Evolutionary conservation across 2,797 vertebrate genomes (phyloP).

Genomic region (Allobates femoralis): DNA sequence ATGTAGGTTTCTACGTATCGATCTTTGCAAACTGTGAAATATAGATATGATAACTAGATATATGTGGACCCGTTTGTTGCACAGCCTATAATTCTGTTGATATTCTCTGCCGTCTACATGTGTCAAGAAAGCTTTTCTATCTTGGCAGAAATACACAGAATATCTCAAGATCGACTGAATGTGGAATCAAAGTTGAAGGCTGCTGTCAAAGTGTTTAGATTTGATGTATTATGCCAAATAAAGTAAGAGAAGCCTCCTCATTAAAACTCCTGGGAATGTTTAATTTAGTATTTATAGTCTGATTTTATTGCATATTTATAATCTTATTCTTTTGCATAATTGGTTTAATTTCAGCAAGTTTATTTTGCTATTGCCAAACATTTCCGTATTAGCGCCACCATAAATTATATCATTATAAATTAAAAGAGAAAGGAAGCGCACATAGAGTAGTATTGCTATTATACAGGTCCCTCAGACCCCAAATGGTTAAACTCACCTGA

Average conservation of each 20-base stretch:
- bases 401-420: too few species aligned
- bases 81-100: neutral
- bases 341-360: neutral
- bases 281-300: neutral
- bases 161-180: constrained; percentile 24
- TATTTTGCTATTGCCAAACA: neutral
- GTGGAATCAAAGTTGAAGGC: constrained; percentile 34
- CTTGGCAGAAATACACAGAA: constrained; percentile 27
- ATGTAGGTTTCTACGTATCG: too few species aligned
- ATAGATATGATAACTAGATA: neutral
- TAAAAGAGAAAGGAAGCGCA: too few species aligned
- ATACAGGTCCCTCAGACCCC: too few species aligned
- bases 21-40: neutral
- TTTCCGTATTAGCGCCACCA: neutral
- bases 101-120: constrained; percentile 3
- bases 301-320: constrained; percentile 4
- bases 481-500: too few species aligned
- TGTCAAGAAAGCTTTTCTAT: neutral
- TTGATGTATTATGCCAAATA: constrained; percentile 39
- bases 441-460: too few species aligned
- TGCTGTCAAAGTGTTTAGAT: constrained; percentile 26
- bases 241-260: constrained; percentile 13
- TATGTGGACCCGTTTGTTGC: neutral
- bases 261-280: constrained; percentile 13
- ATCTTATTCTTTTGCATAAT: neutral